Percentiles rank a stretch among this genome's conserved stretches.
Evolutionary conservation across 2,797 vertebrate genomes (phyloP).

Genomic region (Phataginus tetradactyla): DNA sequence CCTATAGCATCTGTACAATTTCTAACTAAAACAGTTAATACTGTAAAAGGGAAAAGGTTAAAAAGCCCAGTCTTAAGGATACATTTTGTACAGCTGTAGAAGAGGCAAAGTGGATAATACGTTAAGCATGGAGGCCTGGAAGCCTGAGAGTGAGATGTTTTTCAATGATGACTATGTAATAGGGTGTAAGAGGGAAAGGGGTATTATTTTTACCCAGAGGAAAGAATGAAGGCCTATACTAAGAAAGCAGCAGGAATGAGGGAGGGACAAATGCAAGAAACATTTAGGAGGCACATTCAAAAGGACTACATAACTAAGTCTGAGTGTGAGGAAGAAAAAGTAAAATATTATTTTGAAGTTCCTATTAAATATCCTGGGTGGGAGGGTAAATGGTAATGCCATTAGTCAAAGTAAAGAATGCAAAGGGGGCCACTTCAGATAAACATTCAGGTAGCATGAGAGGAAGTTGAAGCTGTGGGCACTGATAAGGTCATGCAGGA

Average conservation of each 20-base stretch:
- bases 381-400: conserved; percentile 9
- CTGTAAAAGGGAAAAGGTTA: not conserved
- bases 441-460: not conserved
- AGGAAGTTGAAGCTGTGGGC: not conserved
- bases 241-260: conserved; percentile 8
- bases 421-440: not conserved
- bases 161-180: not conserved
- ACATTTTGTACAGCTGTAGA: not conserved
- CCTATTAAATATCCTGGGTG: not conserved
- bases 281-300: not conserved
- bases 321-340: not conserved
- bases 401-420: not conserved
- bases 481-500: not conserved
- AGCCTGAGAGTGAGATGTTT: not conserved
- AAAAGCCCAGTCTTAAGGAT: not conserved
- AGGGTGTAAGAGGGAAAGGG: not conserved
- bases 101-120: not conserved
- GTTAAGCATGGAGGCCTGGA: not conserved
- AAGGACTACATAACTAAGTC: conserved; percentile 7
- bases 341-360: not conserved
- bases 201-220: not conserved
- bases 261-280: not conserved
- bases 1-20: not conserved
- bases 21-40: not conserved
- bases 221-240: not conserved